These are phyloP conservation scores for Scaptomyza caliginosa DNA, from an alignment of 2,888 invertebrate genomes.

Conservation along the genomic window DNA sequence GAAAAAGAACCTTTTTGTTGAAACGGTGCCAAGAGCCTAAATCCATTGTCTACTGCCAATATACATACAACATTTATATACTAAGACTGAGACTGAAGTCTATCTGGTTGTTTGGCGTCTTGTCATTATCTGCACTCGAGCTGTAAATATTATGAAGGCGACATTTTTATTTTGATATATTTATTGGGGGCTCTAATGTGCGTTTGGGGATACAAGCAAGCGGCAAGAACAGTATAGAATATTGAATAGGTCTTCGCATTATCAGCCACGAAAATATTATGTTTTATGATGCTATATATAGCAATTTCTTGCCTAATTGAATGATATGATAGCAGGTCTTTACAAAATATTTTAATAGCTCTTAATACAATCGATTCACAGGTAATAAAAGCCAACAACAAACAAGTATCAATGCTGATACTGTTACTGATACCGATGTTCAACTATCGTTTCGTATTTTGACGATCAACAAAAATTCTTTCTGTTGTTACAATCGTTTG, in stretches of 20 bases:
- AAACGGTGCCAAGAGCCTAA: background rate
- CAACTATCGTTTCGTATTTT: constrained; percentile 38
- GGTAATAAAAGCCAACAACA: constrained; percentile 50
- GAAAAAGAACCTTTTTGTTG: constrained; percentile 23
- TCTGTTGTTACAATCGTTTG: background rate
- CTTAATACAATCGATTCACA: constrained; percentile 76
- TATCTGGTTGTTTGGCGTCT: constrained; percentile 53
- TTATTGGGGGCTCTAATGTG: constrained; percentile 65
- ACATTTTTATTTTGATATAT: constrained; percentile 79
- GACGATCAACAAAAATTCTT: constrained; percentile 10
- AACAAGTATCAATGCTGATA: background rate
- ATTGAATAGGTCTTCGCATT: constrained; percentile 57
- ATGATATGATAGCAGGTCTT: constrained; percentile 72
- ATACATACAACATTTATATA: constrained; percentile 29
- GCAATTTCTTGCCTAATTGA: constrained; percentile 76
- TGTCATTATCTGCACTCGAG: constrained; percentile 64
- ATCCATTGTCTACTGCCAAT: constrained; percentile 50
- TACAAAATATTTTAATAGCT: constrained; percentile 77
- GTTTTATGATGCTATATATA: constrained; percentile 75
- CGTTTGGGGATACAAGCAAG: constrained; percentile 50
- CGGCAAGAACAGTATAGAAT: constrained; percentile 40
- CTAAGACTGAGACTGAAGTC: constrained; percentile 8
- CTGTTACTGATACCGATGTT: constrained; percentile 61
- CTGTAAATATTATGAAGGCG: constrained; percentile 66
- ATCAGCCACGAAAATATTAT: constrained; percentile 63